These are phyloP conservation scores for Agrochola macilenta DNA, from an alignment of 2,888 invertebrate genomes.

Conservation along the genomic window DNA sequence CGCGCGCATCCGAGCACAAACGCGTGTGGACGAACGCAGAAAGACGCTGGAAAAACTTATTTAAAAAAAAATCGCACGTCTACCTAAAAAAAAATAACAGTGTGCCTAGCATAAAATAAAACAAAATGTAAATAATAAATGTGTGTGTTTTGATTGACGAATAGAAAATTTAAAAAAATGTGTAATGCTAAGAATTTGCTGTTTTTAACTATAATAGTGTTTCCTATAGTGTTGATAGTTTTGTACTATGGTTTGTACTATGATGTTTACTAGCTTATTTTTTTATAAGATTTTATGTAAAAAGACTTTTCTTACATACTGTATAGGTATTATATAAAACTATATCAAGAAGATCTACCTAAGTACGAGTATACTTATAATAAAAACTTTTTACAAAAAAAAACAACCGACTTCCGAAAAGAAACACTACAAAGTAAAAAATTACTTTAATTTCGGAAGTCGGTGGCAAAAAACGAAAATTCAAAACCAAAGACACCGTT, in stretches of 20 bases:
- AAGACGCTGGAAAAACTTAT: constrained; percentile 23
- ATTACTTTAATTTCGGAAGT: too few species aligned
- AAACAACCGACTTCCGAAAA: too few species aligned
- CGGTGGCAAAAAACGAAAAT: too few species aligned
- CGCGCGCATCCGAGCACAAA: constrained; percentile 56
- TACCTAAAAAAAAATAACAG: not conserved
- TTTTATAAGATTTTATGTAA: not conserved
- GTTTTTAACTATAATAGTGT: not conserved
- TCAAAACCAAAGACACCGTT: too few species aligned
- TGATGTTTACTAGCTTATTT: too few species aligned
- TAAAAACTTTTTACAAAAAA: too few species aligned
- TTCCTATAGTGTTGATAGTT: constrained; percentile 56
- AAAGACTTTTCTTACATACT: not conserved
- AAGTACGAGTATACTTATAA: too few species aligned
- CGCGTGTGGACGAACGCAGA: constrained; percentile 3
- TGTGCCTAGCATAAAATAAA: not conserved
- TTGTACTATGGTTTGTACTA: constrained; percentile 39
- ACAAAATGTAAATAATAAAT: not conserved
- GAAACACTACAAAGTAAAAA: too few species aligned
- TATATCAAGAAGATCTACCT: too few species aligned
- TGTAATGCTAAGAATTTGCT: constrained; percentile 45
- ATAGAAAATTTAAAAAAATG: constrained; percentile 57
- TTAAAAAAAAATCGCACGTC: not conserved
- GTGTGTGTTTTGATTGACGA: not conserved
- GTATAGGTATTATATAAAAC: too few species aligned